Percentiles rank a stretch among this genome's conserved stretches.
Evolutionary conservation across 2,888 invertebrate genomes (phyloP).

Genomic region (Phoenoteleia sp.): DNA sequence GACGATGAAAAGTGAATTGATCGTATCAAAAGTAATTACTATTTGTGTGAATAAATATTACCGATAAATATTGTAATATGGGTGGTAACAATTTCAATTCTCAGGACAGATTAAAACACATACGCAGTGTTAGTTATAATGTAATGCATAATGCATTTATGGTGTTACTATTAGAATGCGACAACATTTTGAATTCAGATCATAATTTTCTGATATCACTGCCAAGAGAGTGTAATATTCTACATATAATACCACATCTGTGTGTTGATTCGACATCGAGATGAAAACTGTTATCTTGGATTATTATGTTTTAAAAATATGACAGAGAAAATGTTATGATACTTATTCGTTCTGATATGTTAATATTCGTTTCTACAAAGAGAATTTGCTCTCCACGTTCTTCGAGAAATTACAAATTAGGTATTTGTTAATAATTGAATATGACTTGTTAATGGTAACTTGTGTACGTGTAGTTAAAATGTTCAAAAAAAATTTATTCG

Average conservation of each 20-base stretch:
- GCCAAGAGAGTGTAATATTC: slow-evolving; percentile 25
- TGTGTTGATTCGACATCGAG: slow-evolving; percentile 4
- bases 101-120: slow-evolving; percentile 17
- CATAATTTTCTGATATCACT: slow-evolving; percentile 45
- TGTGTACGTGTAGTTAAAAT: too few relatives aligned
- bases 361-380: too few relatives aligned
- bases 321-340: slow-evolving; percentile 3
- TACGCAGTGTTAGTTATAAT: neutral
- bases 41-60: neutral
- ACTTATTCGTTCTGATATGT: slow-evolving; percentile 4
- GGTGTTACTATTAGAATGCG: slow-evolving; percentile 38
- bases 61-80: neutral
- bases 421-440: too few relatives aligned
- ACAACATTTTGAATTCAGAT: slow-evolving; percentile 43
- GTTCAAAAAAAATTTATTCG: too few relatives aligned
- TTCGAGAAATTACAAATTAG: too few relatives aligned
- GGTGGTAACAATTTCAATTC: slow-evolving; percentile 23
- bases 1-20: too few relatives aligned
- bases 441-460: too few relatives aligned
- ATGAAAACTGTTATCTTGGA: slow-evolving; percentile 20
- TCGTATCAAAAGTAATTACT: neutral
- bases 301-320: slow-evolving; percentile 28
- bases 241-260: neutral
- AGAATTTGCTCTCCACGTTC: too few relatives aligned
- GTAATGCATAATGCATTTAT: slow-evolving; percentile 40